Conservation (phyloP, 2,113 vertebrate species). For the Brachypodius melanocephalos region DNA sequence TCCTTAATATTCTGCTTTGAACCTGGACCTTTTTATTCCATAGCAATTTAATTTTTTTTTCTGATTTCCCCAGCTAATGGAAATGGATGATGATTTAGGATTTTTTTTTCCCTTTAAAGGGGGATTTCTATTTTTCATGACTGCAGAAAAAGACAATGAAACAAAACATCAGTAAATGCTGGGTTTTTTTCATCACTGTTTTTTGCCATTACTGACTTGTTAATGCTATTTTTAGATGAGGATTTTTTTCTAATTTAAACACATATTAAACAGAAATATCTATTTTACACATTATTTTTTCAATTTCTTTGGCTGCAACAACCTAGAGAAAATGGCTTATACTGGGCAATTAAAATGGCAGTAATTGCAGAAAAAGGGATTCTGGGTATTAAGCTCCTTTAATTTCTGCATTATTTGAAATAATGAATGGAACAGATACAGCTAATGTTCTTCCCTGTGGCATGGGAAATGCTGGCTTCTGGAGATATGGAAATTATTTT, state of each 20-base stretch:
- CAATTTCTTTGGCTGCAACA: not conserved
- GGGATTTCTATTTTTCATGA: not conserved
- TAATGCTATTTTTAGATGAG: not conserved
- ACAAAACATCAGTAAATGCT: not conserved
- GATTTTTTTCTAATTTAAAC: not conserved
- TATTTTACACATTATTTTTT: not conserved
- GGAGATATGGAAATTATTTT: conserved; percentile 7
- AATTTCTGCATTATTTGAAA: not conserved
- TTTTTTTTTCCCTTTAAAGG: not conserved
- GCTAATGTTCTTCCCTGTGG: not conserved
- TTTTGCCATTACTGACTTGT: not conserved
- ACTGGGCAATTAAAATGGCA: not conserved
- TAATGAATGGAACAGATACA: not conserved
- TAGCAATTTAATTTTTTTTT: not conserved
- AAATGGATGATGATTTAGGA: not conserved
- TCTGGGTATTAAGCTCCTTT: not conserved
- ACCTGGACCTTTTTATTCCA: not conserved
- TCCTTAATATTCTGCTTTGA: not conserved
- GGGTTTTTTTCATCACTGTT: not conserved
- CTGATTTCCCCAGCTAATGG: not conserved
- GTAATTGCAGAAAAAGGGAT: not conserved
- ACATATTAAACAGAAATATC: not conserved
- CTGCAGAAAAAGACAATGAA: not conserved
- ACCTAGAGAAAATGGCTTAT: not conserved
- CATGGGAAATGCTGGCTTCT: conserved; percentile 18